Base-by-base conservation (phyloP, 2,888 invertebrate species). In the Notodonta ziczac region DNA sequence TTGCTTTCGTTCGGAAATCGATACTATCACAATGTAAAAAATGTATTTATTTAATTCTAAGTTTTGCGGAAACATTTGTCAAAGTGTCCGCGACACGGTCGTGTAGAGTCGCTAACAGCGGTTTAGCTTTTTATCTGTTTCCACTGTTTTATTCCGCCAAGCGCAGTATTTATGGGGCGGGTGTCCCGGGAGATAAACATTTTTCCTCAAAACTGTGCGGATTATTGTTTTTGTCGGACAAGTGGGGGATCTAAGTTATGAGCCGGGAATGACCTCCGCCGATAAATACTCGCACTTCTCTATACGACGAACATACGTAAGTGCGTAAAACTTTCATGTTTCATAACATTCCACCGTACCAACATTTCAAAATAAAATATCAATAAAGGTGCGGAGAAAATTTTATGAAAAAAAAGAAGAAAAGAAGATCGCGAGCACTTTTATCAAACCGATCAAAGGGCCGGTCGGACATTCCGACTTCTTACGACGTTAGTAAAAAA, bases 401-500 rank as follows among this genome's bases (percentile, higher is more conserved):
- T 76, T 85, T 85, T 87, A 85, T 84, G 81, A 85, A 86, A 85
- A 24, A 35, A 85, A 85, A 74, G 66, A 82, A 81, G 66, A 82
- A 81, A 84, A 78, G 80, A 86, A 89, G 86, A 89, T 89, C 83
- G 89, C 89, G 78, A 82, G 87, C 87, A 87, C 82, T 90, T 92
- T 90, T 91, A 92, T 91, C 90, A 90, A 90, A 90, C 84, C 90
- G 91, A 93, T 93, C 92, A 92, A 93, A 93, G 93, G 93, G 88
- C 88, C 90, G 89, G 85, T 84, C 90, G 89, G 88, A 86, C 91
- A 91, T 93, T 93, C 92, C 92, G 85, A 91, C 86, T 90, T 89
- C 91, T 92, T 93, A 93, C 88, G 93, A 93, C 90, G 91, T 90
- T 92, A 93, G 91, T 93, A 93, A 93, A 93, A 62, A 91, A 93